These are phyloP conservation scores for Teleogryllus oceanicus DNA, from an alignment of 2,888 invertebrate species.

Conservation along the genomic window DNA sequence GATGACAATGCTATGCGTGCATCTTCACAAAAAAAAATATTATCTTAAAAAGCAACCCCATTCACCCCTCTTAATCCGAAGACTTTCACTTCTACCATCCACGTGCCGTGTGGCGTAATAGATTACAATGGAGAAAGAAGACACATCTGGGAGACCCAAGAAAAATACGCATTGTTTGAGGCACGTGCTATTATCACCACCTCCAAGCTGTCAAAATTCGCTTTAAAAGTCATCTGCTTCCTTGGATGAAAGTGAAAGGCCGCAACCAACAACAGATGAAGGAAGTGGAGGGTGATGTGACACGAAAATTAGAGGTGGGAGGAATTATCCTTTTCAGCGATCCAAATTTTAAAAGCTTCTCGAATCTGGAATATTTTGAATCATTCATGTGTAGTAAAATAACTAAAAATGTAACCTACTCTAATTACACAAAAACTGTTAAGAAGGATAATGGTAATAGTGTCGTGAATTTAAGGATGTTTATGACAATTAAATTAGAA, in stretches of 20 bases:
- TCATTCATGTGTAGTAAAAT: too few species aligned
- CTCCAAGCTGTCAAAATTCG: not conserved
- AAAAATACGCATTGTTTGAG: not conserved
- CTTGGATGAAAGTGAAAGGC: not conserved
- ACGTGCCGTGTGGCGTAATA: not conserved
- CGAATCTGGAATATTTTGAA: too few species aligned
- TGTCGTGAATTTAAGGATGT: too few species aligned
- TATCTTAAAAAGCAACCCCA: constrained; percentile 9
- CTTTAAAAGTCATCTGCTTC: constrained; percentile 18
- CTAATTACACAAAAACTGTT: too few species aligned
- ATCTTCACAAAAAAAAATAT: not conserved
- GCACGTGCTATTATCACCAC: not conserved
- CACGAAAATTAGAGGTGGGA: too few species aligned
- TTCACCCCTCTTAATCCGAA: not conserved
- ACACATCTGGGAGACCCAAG: not conserved
- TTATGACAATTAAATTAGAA: too few species aligned
- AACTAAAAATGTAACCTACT: too few species aligned
- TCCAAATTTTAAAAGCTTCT: too few species aligned
- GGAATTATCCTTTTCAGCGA: too few species aligned
- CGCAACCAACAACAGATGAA: too few species aligned
- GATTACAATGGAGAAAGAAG: not conserved
- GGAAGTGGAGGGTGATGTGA: too few species aligned
- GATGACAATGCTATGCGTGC: not conserved
- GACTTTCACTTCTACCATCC: not conserved
- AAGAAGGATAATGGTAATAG: too few species aligned